Evolutionary conservation across 2,113 vertebrate genomes (phyloP).

Genomic region (Glareola pratincola): DNA sequence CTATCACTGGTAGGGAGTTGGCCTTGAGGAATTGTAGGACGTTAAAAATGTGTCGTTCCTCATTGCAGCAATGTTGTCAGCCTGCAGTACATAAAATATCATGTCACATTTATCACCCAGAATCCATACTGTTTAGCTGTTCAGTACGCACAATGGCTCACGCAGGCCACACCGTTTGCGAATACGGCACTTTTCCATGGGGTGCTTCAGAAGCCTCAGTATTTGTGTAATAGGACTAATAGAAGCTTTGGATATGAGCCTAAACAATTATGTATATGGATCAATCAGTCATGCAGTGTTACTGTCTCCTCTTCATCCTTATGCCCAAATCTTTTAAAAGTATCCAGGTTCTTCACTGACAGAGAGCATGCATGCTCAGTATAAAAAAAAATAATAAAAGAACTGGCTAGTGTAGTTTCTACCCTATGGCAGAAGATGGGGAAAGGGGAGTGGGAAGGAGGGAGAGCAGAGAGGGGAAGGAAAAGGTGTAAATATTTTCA

Average conservation of each 20-base stretch:
- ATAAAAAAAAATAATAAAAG: background rate
- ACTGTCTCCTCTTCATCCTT: background rate
- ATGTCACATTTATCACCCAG: background rate
- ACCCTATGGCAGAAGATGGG: background rate
- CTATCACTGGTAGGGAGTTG: background rate
- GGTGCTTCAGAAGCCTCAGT: background rate
- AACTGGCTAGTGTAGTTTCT: background rate
- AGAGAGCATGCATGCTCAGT: background rate
- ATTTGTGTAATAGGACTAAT: background rate
- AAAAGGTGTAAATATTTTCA: background rate
- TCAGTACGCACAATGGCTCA: background rate
- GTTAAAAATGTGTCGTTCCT: background rate
- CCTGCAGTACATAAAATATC: background rate
- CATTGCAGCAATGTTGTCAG: background rate
- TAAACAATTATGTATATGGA: background rate
- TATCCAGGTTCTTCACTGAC: background rate
- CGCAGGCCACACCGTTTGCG: background rate
- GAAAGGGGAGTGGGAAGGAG: background rate
- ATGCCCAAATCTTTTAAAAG: background rate
- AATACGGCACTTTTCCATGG: background rate
- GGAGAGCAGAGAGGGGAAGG: background rate
- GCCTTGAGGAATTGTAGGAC: background rate
- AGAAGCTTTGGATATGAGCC: background rate
- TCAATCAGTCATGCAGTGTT: accelerated
- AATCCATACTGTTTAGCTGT: background rate